Evolutionary conservation across 2,113 vertebrate species (phyloP), one percentile per base, ranked within the genome.

Genomic region (Rutilus rutilus): DNA sequence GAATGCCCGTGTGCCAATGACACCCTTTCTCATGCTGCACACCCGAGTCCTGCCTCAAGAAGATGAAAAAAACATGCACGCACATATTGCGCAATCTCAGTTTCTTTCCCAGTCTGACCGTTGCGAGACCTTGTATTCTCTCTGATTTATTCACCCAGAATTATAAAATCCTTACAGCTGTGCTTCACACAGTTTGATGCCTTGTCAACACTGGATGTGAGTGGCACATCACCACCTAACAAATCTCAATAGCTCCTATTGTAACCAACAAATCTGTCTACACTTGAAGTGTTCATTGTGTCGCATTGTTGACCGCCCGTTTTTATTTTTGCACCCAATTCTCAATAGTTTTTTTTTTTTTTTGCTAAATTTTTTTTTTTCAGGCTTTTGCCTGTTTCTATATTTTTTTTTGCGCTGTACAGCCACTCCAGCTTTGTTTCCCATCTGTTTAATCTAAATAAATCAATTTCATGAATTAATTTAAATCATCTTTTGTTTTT

Each of bases 101-200:
- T 42, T 42, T 21, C 39, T 60, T 50, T 27, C 54, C 54, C 15
- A 76, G 71, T 23, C 67, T 64, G 27, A 47, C 62, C 33, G 8
- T 73, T 25, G 33, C 1, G 4, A 67, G 62, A 52, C 10, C n/a
- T 81, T 30, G n/a, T 17, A 39, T 62, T 80, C 57, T 67, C 36
- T 64, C 73, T 75, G 73, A 47, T 75, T 74, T 74, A 74, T 47
- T 74, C 47, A 77, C 45, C n/a, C 74, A 30, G 74, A 54, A 54
- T 19, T 54, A 77, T 54, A 54, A 54, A 42, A 11, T 52, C 27
- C 75, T 12, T 50, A 54, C 50, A 54, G 50, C 75, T 52, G 75
- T 33, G 75, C 75, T 77, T 77, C 75, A 27, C 71, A 27, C 71
- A 75, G 42, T 75, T 75, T 75, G 73, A 75, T 47, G 42, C 71